Base-by-base conservation (phyloP, 2,797 vertebrate genomes). In the Silurus lanzhouensis region DNA sequence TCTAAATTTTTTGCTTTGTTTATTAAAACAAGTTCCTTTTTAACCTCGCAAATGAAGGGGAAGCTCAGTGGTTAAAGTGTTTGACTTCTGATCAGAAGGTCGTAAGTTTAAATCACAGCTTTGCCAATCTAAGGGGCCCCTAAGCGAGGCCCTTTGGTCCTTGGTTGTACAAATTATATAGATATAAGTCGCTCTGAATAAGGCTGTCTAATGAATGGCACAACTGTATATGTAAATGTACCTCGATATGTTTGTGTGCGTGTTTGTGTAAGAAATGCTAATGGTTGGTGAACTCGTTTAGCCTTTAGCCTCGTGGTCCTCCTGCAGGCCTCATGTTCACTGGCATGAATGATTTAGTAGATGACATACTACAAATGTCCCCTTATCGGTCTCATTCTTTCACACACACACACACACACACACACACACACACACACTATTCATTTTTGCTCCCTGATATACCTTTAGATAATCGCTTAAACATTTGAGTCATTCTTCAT, bases 401-500 rank as follows among this genome's bases (percentile, higher is more conserved):
- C 48, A 38, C 15, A 17, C 31, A 38, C 31, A 38, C 31, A 70
- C 31, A 70, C 31, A 70, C 67, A 70, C 67, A 70, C 67, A n/a
- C 46, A 46, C 48, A 22, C 52, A 76, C n/a, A 48, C 55, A 61
- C 58, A 52, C 17, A 17, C 31, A 38, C 31, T 80, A 52, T 85
- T 81, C 87, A 38, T 89, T 82, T 87, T 87, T 78, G 77, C 78
- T 19, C 70, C n/a, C 46, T n/a, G 79, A 38, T 44, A 67, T 38
- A 15, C 80, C 77, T 83, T 83, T 74, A 46, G 15, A 61, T 8
- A 77, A 38, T 64, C 82, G 86, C 68, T 52, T 57, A 87, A 83
- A 86, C n/a, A 44, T 52, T 83, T 87, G 92, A 38, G 93, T 93
- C 92, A 88, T 81, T 78, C 55, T 82, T 80, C 90, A 93, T 93